These are phyloP conservation scores for Iselma pallidipennis DNA, from an alignment of 2,888 invertebrate genomes.

Conservation along the genomic window DNA sequence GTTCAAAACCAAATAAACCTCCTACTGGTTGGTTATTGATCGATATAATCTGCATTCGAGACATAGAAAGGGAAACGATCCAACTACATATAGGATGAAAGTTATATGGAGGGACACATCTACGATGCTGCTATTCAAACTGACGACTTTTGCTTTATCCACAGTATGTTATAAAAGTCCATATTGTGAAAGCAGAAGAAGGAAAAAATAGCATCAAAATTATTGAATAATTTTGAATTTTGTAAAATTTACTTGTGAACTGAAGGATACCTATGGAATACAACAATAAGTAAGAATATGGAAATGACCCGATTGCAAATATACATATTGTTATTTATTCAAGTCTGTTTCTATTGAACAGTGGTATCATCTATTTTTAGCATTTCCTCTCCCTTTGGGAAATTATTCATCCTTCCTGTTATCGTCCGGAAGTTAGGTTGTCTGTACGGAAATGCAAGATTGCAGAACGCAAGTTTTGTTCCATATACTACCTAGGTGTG, in stretches of 20 bases:
- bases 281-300: too few relatives aligned
- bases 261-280: too few relatives aligned
- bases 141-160: neutral
- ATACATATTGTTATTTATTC: neutral
- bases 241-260: too few relatives aligned
- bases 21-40: neutral
- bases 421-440: neutral
- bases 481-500: too few relatives aligned
- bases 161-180: neutral
- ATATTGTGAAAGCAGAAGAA: neutral
- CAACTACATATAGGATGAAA: neutral
- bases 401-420: neutral
- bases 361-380: neutral
- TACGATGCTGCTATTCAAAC: neutral
- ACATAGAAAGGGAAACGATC: constrained; percentile 1
- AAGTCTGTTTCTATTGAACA: neutral
- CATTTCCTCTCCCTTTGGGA: neutral
- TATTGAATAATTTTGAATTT: neutral
- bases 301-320: neutral
- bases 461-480: neutral
- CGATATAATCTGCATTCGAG: constrained; percentile 1
- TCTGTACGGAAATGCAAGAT: neutral
- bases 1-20: neutral
- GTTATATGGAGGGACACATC: neutral
- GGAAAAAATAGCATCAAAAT: neutral